These are phyloP conservation scores for Istiophorus platypterus DNA, from an alignment of 2,113 vertebrate species.

Conservation along the genomic window DNA sequence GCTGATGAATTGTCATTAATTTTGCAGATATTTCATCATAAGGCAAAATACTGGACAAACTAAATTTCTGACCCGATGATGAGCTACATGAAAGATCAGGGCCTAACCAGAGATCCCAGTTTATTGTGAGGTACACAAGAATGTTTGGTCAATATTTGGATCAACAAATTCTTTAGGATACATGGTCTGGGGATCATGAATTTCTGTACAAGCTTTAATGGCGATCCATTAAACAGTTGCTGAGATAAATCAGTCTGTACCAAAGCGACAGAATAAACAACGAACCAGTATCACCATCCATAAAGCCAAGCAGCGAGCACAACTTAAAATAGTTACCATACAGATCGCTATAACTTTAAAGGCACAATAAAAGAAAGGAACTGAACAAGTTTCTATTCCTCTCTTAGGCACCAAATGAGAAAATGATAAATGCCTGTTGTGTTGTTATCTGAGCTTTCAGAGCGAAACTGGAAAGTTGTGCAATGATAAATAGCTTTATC, in stretches of 20 bases:
- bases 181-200: background rate
- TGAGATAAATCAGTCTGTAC: slow-evolving; percentile 1
- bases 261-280: background rate
- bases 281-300: background rate
- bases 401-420: slow-evolving; percentile 7
- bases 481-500: slow-evolving; percentile 49
- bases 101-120: background rate
- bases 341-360: slow-evolving; percentile 6
- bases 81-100: background rate
- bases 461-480: slow-evolving; percentile 39
- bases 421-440: slow-evolving; percentile 32
- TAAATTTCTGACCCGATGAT: too few relatives aligned
- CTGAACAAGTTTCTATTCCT: slow-evolving; percentile 29
- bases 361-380: slow-evolving; percentile 4
- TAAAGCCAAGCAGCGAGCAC: background rate
- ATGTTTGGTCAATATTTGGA: background rate
- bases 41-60: background rate
- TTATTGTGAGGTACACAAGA: background rate
- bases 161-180: too few relatives aligned
- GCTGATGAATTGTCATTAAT: background rate
- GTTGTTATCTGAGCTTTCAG: slow-evolving; percentile 45
- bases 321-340: slow-evolving; percentile 1
- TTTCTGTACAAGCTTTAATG: background rate
- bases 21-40: background rate
- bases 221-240: background rate